Conservation (phyloP, 1,140 invertebrate genomes). For the Orchesella cincta region DNA sequence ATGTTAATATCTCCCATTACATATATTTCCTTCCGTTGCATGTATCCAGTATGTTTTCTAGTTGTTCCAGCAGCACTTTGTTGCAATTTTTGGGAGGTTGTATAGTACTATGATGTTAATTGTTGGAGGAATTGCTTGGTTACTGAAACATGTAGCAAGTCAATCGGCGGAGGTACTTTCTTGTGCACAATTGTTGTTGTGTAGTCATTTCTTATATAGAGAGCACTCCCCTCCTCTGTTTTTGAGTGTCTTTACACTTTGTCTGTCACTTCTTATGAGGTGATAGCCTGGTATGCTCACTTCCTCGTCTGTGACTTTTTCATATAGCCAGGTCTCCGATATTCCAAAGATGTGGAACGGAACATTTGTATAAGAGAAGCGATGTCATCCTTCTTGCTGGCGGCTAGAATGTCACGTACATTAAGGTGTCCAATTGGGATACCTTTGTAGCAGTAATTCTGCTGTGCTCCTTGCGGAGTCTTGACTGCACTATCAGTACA, state of each 20-base stretch:
- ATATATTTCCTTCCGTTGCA: background rate
- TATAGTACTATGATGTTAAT: background rate
- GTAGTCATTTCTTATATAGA: constrained; percentile 1
- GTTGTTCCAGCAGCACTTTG: background rate
- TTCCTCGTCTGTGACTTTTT: background rate
- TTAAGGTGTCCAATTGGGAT: constrained; percentile 2
- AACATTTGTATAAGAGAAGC: background rate
- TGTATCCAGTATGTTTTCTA: background rate
- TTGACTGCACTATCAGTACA: too few relatives aligned
- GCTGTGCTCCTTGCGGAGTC: too few relatives aligned
- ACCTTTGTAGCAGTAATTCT: too few relatives aligned
- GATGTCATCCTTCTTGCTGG: background rate
- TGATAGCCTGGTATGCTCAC: background rate
- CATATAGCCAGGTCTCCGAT: background rate
- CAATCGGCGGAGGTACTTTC: background rate
- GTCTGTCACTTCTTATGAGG: background rate
- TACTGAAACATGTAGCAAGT: background rate
- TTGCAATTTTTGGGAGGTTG: background rate
- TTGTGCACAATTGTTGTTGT: too few relatives aligned
- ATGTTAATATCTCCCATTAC: constrained; percentile 9
- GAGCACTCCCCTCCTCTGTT: background rate
- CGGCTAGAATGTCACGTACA: background rate
- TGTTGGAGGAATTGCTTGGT: background rate
- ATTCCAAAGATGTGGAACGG: constrained; percentile 15
- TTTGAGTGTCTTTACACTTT: background rate